Conservation (phyloP, 2,113 vertebrate genomes). For the Triplophysa siluroides region DNA sequence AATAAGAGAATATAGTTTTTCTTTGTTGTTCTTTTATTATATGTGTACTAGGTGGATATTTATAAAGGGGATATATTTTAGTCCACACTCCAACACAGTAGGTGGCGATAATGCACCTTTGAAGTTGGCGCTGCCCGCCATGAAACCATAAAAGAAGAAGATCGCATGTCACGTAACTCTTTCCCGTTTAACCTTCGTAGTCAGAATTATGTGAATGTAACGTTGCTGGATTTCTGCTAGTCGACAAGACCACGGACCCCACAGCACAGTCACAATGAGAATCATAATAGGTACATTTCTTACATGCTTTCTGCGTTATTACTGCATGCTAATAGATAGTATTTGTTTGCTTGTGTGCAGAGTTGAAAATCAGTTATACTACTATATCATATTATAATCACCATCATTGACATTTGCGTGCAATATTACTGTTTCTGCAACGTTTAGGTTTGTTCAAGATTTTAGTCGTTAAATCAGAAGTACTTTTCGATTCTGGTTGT, state of each 20-base stretch:
- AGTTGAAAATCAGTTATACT: not conserved
- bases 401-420: not conserved
- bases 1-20: too few species aligned
- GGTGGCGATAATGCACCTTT: too few species aligned
- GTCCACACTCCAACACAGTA: too few species aligned
- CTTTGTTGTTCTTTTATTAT: too few species aligned
- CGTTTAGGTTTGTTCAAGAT: too few species aligned
- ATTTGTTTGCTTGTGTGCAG: not conserved
- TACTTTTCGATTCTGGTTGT: slow-evolving; percentile 29
- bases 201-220: not conserved
- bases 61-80: too few species aligned
- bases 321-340: not conserved
- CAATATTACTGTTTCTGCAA: too few species aligned
- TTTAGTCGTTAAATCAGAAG: not conserved
- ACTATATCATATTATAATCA: not conserved
- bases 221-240: not conserved
- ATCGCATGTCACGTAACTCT: slow-evolving; percentile 21
- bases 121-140: too few species aligned
- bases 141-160: too few species aligned
- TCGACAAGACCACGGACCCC: not conserved
- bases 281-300: slow-evolving; percentile 71
- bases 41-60: too few species aligned
- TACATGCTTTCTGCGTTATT: not conserved
- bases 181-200: slow-evolving; percentile 16
- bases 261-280: slow-evolving; percentile 61